Evolutionary conservation across 1,140 invertebrate species (phyloP).

Genomic region (Plutomurus gul): DNA sequence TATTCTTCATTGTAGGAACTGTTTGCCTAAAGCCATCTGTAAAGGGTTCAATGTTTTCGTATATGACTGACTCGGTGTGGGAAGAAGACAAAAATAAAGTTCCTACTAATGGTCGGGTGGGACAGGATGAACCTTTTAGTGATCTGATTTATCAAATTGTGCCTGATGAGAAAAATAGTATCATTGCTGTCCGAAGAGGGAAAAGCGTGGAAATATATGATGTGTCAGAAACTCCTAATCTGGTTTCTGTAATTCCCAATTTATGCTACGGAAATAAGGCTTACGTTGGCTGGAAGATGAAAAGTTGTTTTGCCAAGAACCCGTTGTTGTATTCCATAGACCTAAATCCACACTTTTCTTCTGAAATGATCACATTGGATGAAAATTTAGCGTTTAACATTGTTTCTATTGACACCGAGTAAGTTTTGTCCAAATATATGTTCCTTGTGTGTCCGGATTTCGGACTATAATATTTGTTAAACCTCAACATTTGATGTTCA

Average conservation of each 20-base stretch:
- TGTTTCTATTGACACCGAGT: conserved; percentile 30
- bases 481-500: too few relatives aligned
- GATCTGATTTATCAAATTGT: conserved; percentile 43
- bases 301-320: background rate
- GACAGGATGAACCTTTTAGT: background rate
- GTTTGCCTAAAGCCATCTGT: background rate
- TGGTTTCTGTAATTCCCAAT: conserved; percentile 39
- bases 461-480: too few relatives aligned
- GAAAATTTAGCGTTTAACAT: conserved; percentile 37
- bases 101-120: conserved; percentile 17
- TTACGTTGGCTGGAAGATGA: background rate
- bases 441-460: too few relatives aligned
- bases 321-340: conserved; percentile 35
- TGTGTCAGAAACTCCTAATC: background rate
- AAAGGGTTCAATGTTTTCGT: conserved; percentile 21
- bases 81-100: conserved; percentile 35
- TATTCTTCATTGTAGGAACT: conserved; percentile 40
- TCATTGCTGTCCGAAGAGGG: conserved; percentile 43
- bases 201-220: conserved; percentile 48
- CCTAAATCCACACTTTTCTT: conserved; percentile 26
- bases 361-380: conserved; percentile 41
- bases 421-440: too few relatives aligned
- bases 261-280: background rate
- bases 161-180: background rate
- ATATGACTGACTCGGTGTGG: conserved; percentile 37